These are phyloP conservation scores for Brachionus calyciflorus DNA, from an alignment of 1,140 invertebrate genomes.

Conservation along the genomic window DNA sequence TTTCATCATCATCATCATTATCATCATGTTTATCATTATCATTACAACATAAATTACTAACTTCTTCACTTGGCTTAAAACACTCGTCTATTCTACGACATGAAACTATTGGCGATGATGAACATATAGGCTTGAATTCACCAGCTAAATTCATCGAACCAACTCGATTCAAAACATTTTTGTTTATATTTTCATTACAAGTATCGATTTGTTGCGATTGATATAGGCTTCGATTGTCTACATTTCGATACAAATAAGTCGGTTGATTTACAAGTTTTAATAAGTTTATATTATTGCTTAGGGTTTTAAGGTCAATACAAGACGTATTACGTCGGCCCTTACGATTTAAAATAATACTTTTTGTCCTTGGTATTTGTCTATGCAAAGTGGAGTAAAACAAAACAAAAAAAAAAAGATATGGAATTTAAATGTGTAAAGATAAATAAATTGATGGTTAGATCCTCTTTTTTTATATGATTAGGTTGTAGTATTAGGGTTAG, in stretches of 20 bases:
- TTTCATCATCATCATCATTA: too few species aligned
- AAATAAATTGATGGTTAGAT: too few species aligned
- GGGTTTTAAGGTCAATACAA: constrained; percentile 54
- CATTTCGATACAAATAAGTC: constrained; percentile 5
- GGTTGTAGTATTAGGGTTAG: too few species aligned
- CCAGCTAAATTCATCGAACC: neutral
- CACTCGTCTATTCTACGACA: neutral
- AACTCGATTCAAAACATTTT: neutral
- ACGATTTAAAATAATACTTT: constrained; percentile 65
- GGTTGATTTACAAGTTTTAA: neutral
- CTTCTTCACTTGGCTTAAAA: constrained; percentile 10
- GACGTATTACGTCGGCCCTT: constrained; percentile 74
- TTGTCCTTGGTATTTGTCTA: constrained; percentile 57
- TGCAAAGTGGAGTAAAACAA: constrained; percentile 53
- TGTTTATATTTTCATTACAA: too few species aligned
- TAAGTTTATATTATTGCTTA: neutral
- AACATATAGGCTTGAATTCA: neutral
- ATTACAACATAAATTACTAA: neutral
- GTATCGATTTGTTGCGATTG: too few species aligned
- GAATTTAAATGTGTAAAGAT: too few species aligned
- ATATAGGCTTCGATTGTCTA: too few species aligned
- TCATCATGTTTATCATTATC: too few species aligned
- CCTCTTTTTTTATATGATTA: too few species aligned
- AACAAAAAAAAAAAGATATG: too few species aligned
- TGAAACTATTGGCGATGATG: neutral